These are phyloP conservation scores for Ephydatia muelleri DNA, from an alignment of 37 sponge, comb jelly and placozoan genomes.

Conservation along the genomic window DNA sequence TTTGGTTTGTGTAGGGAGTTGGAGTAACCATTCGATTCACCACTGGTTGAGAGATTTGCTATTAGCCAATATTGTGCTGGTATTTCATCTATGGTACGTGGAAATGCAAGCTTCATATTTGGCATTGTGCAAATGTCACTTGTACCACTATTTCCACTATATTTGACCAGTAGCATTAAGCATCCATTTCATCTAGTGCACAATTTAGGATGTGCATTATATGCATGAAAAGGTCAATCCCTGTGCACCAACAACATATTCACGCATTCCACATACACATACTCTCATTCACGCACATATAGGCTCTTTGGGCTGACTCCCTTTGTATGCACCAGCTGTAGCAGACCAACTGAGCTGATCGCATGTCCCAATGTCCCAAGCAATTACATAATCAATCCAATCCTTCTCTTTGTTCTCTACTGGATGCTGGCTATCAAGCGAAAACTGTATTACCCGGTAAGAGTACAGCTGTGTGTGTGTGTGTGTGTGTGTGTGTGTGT, in stretches of 20 bases:
- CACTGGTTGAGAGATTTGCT: no score
- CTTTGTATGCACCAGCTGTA: constrained; percentile 53
- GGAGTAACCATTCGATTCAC: no score
- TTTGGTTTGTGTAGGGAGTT: no score
- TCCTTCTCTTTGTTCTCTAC: constrained; percentile 47
- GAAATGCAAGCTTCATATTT: no score
- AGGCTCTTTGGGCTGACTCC: constrained; percentile 75
- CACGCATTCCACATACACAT: neutral
- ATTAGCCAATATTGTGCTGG: no score
- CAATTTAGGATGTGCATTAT: no score
- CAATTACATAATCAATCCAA: constrained; percentile 40
- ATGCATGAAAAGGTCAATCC: neutral
- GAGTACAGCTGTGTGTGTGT: neutral
- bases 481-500: constrained; percentile 27
- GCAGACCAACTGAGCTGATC: constrained; percentile 35
- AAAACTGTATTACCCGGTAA: constrained; percentile 9
- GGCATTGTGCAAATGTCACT: no score
- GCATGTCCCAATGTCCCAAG: neutral
- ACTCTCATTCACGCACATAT: neutral
- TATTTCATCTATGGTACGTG: no score
- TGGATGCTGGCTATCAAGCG: constrained; percentile 47
- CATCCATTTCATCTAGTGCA: no score
- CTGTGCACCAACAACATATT: neutral
- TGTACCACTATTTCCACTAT: no score
- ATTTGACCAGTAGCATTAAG: no score